Conservation (phyloP, 2,113 vertebrate genomes). For the Eurystomus gularis region DNA sequence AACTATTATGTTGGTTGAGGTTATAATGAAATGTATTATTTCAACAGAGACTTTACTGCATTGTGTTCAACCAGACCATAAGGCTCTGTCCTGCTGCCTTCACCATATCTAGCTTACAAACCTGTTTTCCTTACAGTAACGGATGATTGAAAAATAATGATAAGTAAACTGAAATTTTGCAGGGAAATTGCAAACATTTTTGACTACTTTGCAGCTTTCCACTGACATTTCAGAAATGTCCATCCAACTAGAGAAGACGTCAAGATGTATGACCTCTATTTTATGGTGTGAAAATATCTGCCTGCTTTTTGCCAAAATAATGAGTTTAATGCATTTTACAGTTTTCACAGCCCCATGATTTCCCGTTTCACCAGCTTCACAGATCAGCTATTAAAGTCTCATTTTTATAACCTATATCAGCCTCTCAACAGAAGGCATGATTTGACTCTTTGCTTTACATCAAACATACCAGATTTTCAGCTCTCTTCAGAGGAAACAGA, state of each 20-base stretch:
- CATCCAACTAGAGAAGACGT: background rate
- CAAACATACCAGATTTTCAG: background rate
- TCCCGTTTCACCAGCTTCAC: background rate
- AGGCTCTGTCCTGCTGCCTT: background rate
- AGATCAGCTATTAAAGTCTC: background rate
- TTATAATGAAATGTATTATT: background rate
- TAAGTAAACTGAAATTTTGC: background rate
- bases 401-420: background rate
- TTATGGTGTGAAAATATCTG: background rate
- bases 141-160: background rate
- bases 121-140: background rate
- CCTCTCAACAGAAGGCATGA: background rate
- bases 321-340: background rate
- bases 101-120: background rate
- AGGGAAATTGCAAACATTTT: background rate
- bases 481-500: background rate
- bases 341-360: background rate
- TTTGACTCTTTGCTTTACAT: background rate
- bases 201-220: background rate
- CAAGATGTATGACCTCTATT: background rate
- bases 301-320: background rate
- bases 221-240: background rate
- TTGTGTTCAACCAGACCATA: background rate
- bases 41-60: background rate
- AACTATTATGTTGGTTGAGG: background rate